A percentile compares a stretch with the other conserved stretches of the same genome.
Conservation (phyloP, 2,888 invertebrate species). For the Zygothrica quintamaculata region DNA sequence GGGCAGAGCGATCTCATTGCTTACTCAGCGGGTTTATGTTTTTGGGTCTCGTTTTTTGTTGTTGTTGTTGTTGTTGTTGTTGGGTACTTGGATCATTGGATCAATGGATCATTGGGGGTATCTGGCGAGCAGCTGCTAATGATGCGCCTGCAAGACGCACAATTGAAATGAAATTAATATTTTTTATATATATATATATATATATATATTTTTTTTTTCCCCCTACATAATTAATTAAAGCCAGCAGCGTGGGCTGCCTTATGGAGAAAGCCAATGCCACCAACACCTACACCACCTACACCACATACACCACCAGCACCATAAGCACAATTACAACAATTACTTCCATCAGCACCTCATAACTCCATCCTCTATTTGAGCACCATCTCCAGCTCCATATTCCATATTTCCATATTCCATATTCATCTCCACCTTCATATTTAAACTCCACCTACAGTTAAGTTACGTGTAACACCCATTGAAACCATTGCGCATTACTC, state of each 20-base stretch:
- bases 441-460: conserved; percentile 4
- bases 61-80: neutral
- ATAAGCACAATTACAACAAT: neutral
- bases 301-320: conserved; percentile 6
- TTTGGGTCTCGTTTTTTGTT: neutral
- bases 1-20: conserved; percentile 64
- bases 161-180: conserved; percentile 81
- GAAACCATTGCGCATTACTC: conserved; percentile 2
- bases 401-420: conserved; percentile 3
- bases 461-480: conserved; percentile 18
- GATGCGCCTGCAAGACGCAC: conserved; percentile 68
- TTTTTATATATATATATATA: too few species aligned
- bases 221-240: conserved; percentile 74
- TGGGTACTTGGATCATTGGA: conserved; percentile 8
- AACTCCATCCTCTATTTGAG: conserved; percentile 16
- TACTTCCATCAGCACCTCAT: neutral
- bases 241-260: conserved; percentile 58
- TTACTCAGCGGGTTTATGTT: conserved; percentile 78
- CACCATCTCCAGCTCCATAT: conserved; percentile 17
- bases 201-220: neutral
- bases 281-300: conserved; percentile 40
- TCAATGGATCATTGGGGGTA: too few species aligned
- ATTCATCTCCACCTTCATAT: neutral
- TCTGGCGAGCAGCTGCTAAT: conserved; percentile 62
- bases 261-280: conserved; percentile 74